Evolutionary conservation across 2,113 vertebrate genomes (phyloP).

Genomic region (Crocuta crocuta): DNA sequence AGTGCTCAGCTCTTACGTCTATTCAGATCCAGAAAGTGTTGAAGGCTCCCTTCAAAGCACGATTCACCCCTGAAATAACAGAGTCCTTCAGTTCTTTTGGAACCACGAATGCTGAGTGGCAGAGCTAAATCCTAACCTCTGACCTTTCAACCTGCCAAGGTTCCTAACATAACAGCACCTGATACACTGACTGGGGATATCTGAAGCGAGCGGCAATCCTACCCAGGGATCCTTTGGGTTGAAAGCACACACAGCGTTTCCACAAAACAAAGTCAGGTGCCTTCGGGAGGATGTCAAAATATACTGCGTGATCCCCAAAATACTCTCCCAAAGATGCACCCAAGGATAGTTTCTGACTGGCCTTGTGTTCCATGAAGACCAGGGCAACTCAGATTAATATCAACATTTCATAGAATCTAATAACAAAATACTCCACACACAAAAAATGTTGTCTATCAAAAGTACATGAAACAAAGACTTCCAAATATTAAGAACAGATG

Average conservation of each 20-base stretch:
- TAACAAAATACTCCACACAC: conserved; percentile 86
- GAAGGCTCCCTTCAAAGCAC: conserved; percentile 48
- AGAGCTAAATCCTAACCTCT: neutral
- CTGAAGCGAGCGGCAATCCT: conserved; percentile 48
- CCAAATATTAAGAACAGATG: conserved; percentile 89
- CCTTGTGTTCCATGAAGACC: conserved; percentile 77
- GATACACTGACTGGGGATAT: conserved; percentile 31
- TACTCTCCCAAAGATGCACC: conserved; percentile 76
- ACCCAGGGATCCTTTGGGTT: conserved; percentile 63
- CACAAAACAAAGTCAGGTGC: conserved; percentile 81
- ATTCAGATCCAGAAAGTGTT: conserved; percentile 1
- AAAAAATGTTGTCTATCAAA: conserved; percentile 89
- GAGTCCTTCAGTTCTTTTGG: neutral
- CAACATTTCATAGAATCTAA: conserved; percentile 87
- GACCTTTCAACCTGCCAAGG: conserved; percentile 42
- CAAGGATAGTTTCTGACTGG: conserved; percentile 79
- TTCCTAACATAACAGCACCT: neutral
- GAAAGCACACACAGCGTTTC: conserved; percentile 64
- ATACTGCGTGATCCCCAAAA: conserved; percentile 80
- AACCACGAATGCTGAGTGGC: neutral
- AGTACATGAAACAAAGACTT: conserved; percentile 85
- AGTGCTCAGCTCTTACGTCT: neutral
- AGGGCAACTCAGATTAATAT: conserved; percentile 84
- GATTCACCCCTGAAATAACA: neutral
- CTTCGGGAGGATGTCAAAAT: conserved; percentile 80